These are phyloP conservation scores for Drosophila subquinaria DNA, from an alignment of 2,888 invertebrate genomes.

Conservation along the genomic window DNA sequence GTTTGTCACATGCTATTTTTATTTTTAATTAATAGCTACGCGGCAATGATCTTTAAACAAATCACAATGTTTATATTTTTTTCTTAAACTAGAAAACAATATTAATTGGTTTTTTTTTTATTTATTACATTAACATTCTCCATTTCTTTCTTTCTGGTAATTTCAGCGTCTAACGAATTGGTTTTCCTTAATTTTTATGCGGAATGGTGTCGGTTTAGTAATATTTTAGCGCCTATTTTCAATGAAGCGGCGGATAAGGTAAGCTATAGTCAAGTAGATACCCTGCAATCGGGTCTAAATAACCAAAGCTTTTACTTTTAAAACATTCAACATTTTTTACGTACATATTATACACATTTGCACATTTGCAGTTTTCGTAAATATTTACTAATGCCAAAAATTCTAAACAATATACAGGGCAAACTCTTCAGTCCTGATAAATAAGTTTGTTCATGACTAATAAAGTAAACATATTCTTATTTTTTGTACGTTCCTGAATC, in stretches of 20 bases:
- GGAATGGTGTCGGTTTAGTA: conserved; percentile 99
- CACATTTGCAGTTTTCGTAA: too few relatives aligned
- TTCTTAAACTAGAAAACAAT: conserved; percentile 3
- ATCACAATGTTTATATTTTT: conserved; percentile 2
- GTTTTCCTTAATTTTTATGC: conserved; percentile 99
- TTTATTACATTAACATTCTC: conserved; percentile 20
- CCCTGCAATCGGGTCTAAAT: conserved; percentile 1
- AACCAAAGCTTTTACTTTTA: neutral
- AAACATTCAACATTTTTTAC: neutral
- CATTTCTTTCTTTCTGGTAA: conserved; percentile 14
- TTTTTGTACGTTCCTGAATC: too few relatives aligned
- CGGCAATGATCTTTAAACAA: conserved; percentile 1
- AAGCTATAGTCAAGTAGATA: conserved; percentile 10
- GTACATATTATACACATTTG: too few relatives aligned
- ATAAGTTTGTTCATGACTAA: too few relatives aligned
- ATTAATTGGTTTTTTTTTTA: neutral
- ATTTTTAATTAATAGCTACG: too few relatives aligned
- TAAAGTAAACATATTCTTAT: too few relatives aligned
- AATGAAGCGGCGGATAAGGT: conserved; percentile 97
- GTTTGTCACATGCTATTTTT: neutral
- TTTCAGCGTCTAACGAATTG: conserved; percentile 97
- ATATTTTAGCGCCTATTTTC: conserved; percentile 97
- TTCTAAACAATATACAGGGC: too few relatives aligned
- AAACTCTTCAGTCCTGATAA: too few relatives aligned
- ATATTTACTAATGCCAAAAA: too few relatives aligned